A percentile compares a stretch with the other conserved stretches of the same genome.
Evolutionary conservation across 1,140 invertebrate genomes (phyloP).

Genomic region (Pseudobourletiella spinata): DNA sequence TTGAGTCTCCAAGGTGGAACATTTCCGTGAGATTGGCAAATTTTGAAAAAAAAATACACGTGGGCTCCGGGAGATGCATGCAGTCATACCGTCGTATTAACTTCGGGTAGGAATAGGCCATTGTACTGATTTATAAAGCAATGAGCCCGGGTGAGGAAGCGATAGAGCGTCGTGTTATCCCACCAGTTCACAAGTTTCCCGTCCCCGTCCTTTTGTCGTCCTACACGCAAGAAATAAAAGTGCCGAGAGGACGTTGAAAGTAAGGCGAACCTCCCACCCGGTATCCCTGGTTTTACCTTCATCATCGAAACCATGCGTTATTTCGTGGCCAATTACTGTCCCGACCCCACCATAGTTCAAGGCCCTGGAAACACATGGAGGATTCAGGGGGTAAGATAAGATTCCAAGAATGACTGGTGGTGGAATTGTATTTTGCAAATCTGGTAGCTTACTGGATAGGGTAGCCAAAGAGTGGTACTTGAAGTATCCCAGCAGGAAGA

Average conservation of each 20-base stretch:
- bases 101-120: background rate
- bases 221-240: background rate
- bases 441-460: no score
- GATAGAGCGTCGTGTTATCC: constrained; percentile 11
- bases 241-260: background rate
- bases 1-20: no score
- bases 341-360: constrained; percentile 32
- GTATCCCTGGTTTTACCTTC: constrained; percentile 4
- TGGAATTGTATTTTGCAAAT: no score
- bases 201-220: constrained; percentile 14
- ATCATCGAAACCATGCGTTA: constrained; percentile 29
- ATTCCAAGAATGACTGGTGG: no score
- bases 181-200: constrained; percentile 26
- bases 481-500: constrained; percentile 61
- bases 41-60: no score
- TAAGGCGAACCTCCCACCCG: no score
- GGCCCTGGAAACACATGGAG: no score
- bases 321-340: constrained; percentile 29
- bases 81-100: background rate
- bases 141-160: constrained; percentile 5
- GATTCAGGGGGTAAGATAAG: no score
- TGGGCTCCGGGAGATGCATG: background rate
- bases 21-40: no score
- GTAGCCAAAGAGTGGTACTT: constrained; percentile 58
- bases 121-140: constrained; percentile 24